Percentiles rank a stretch among this genome's conserved stretches.
These are phyloP conservation scores for Pygoscelis antarcticus DNA, from an alignment of 2,113 vertebrate genomes.

Conservation along the genomic window DNA sequence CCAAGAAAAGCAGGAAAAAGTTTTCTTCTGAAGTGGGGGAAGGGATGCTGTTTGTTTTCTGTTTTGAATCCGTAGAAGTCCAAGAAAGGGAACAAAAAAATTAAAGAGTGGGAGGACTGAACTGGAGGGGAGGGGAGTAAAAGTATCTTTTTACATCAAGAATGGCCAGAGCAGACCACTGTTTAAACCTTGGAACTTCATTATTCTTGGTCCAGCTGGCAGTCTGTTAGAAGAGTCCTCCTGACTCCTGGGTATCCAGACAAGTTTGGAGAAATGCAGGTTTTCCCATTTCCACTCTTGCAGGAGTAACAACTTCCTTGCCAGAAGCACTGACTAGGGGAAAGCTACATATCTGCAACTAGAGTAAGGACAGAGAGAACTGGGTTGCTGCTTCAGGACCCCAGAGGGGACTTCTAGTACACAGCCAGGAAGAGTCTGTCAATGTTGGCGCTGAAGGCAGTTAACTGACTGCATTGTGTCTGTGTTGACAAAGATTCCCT, in stretches of 20 bases:
- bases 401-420: not conserved
- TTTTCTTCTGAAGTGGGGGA: not conserved
- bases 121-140: not conserved
- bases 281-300: slow-evolving; percentile 39
- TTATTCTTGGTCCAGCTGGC: slow-evolving; percentile 48
- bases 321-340: not conserved
- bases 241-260: not conserved
- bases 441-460: not conserved
- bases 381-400: not conserved
- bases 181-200: slow-evolving; percentile 19
- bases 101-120: slow-evolving; percentile 3
- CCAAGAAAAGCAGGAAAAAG: slow-evolving; percentile 25
- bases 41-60: slow-evolving; percentile 28
- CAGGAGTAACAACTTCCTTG: not conserved
- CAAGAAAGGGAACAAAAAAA: slow-evolving; percentile 23
- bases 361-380: not conserved
- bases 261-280: slow-evolving; percentile 20
- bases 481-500: not conserved
- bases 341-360: not conserved
- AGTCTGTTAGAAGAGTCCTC: not conserved
- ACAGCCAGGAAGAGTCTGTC: not conserved
- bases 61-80: not conserved
- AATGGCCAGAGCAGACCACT: slow-evolving; percentile 16
- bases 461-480: not conserved
- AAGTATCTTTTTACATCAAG: slow-evolving; percentile 38